Conservation (phyloP, 92 coral and sea anemone genomes). For the Parazoanthus swiftii region DNA sequence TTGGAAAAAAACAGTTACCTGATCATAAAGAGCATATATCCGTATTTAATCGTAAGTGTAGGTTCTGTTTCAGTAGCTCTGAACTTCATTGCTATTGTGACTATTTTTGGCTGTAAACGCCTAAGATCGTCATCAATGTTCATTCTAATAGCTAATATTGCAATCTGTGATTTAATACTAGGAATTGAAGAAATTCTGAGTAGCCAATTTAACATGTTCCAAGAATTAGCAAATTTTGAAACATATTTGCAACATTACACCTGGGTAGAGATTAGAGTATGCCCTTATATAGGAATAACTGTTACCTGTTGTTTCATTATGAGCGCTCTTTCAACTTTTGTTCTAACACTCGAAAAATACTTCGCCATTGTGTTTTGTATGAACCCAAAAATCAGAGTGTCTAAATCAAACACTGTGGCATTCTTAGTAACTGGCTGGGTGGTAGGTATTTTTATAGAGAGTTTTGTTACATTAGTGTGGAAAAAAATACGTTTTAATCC, state of each 20-base stretch:
- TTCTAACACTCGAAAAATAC: background rate
- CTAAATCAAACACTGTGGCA: background rate
- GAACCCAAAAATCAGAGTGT: background rate
- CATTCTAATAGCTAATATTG: background rate
- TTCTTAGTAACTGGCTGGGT: background rate
- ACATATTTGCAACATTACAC: background rate
- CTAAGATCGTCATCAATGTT: background rate
- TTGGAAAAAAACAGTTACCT: slow-evolving; percentile 60
- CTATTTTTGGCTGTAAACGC: background rate
- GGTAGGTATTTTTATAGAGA: background rate
- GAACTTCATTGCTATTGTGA: slow-evolving; percentile 47
- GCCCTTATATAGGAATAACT: background rate
- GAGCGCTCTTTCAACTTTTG: background rate
- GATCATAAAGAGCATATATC: slow-evolving; percentile 51
- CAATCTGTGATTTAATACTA: background rate
- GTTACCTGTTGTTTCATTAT: background rate
- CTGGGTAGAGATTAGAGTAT: background rate
- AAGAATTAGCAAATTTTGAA: background rate
- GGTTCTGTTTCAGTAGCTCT: slow-evolving; percentile 53
- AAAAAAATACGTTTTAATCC: background rate
- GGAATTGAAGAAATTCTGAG: background rate
- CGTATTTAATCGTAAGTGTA: slow-evolving; percentile 46
- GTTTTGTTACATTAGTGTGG: background rate
- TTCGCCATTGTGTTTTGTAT: background rate
- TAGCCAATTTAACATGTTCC: background rate